Base-by-base conservation (phyloP, 2,888 invertebrate genomes). In the Operophtera brumata region DNA sequence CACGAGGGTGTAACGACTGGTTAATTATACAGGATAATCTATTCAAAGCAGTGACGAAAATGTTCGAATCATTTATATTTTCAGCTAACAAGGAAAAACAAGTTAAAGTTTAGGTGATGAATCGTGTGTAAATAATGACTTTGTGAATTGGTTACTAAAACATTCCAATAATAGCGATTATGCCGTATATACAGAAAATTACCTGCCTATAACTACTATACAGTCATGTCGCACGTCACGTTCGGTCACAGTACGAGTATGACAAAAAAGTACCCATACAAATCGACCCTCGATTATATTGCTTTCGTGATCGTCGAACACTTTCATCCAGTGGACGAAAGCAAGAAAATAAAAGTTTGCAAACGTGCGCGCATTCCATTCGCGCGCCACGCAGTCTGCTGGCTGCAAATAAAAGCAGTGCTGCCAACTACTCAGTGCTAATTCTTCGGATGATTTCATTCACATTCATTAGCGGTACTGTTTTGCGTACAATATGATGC, bases 311-410 rank as follows among this genome's bases (percentile, higher is more conserved):
- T 74, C 70, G 62, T 52, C 61, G 64, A 47, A 48, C 66, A 75
- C 80, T 80, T 78, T 80, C 80, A 74, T 76, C 57, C 55, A 70
- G 69, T 66, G 64, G 50, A 62, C 56, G 49, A 55, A 14, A n/a
- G 60, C 50, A 54, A 55, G n/a, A 59, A 73, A 75, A 75, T 65
- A 67, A 71, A 71, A 71, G 47, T 57, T 34, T 46, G 10, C 45
- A 57, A 61, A 53, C 54, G 52, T 53, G 70, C 66, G 66, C 67
- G 67, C 65, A 69, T 77, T 53, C 80, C 80, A 82, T 82, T 82
- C 78, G 69, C 77, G 82, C 87, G 86, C 86, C 88, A 80, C 69
- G 81, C 86, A 72, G 88, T 88, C 88, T 88, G 80, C 67, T 62
- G 65, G 51, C 56, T 59, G 55, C 50, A 66, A 70, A 72, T 70